Base-by-base conservation (phyloP, 2,113 vertebrate species). In the Siphamia tubifer region DNA sequence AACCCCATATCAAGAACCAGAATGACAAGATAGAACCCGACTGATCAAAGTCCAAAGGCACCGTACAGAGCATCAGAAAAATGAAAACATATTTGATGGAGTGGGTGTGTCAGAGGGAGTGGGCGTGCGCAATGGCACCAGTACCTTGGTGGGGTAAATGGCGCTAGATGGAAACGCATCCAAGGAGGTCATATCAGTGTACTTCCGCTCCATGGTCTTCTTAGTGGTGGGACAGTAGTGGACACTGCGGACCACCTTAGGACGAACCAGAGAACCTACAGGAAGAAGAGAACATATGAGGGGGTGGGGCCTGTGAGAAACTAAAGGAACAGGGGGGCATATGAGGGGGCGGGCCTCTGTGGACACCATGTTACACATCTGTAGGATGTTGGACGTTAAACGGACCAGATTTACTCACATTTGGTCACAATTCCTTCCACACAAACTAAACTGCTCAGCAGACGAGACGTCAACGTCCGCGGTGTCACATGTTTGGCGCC, bases 391-490 rank as follows among this genome's bases (percentile, higher is more conserved):
- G n/a, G n/a, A n/a, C n/a, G n/a, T n/a, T n/a, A n/a, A n/a, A n/a
- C n/a, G n/a, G n/a, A n/a, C n/a, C n/a, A n/a, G n/a, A n/a, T n/a
- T n/a, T 15, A 31, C 96, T 93, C 83, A 99, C 98, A 99, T 68
- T 99, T 99, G 0, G 96, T 98, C 62, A 99, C 92, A 32, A 99
- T 99, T 84, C 97, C 98, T 82, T 99, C 98, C 80, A 98, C 94
- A 0, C 98, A 99, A 80, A 99, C 95, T 10, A 97, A 87, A 85
- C 92, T 96, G 79, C 98, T 94, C 83, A 99, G 93, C 72, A 96
- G 95, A 2, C 94, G 92, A 9, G 97, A 94, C 0, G 95, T 96
- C 25, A 99, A 92, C 0, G 96, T 98, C 6, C 98, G 92, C 0
- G 98, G 98, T 0, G 95, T 95, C 52, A 99, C 96, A 0, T 99